Percentiles rank a stretch among this genome's conserved stretches.
These are phyloP conservation scores for Dicyrtomina minuta DNA, from an alignment of 2,888 invertebrate species.

Conservation along the genomic window DNA sequence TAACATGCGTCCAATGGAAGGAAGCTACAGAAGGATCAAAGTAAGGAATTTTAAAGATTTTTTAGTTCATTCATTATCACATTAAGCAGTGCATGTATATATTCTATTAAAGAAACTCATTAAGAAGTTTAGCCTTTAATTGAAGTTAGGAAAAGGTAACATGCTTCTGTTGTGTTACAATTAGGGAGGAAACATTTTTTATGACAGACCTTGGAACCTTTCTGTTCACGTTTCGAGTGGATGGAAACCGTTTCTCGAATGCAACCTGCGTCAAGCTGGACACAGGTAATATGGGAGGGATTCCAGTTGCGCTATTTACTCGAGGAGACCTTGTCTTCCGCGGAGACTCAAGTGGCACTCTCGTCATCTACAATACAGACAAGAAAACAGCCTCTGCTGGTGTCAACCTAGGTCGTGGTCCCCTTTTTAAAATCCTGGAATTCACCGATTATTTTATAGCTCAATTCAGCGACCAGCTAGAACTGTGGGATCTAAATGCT, in stretches of 20 bases:
- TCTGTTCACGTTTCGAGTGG: constrained; percentile 47
- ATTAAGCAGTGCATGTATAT: too few species aligned
- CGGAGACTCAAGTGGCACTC: constrained; percentile 47
- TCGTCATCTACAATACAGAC: constrained; percentile 51
- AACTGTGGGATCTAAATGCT: constrained; percentile 46
- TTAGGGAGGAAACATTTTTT: constrained; percentile 49
- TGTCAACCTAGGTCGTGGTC: constrained; percentile 47
- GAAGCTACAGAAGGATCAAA: constrained; percentile 41
- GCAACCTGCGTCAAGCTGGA: constrained; percentile 52
- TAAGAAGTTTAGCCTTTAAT: too few species aligned
- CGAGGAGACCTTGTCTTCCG: constrained; percentile 45
- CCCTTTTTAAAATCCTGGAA: constrained; percentile 41
- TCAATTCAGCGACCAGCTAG: constrained; percentile 47
- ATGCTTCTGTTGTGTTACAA: neutral
- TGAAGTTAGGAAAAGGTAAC: too few species aligned
- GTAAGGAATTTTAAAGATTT: constrained; percentile 26
- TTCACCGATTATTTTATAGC: constrained; percentile 45
- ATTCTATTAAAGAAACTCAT: too few species aligned
- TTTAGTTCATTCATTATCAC: neutral
- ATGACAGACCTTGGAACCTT: constrained; percentile 50
- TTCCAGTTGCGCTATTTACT: constrained; percentile 47
- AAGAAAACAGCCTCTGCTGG: constrained; percentile 53
- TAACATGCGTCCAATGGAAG: constrained; percentile 50
- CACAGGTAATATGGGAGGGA: constrained; percentile 46
- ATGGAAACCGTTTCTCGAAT: constrained; percentile 50